Conservation (phyloP, 2,888 invertebrate species). For the Amorpha juglandis region DNA sequence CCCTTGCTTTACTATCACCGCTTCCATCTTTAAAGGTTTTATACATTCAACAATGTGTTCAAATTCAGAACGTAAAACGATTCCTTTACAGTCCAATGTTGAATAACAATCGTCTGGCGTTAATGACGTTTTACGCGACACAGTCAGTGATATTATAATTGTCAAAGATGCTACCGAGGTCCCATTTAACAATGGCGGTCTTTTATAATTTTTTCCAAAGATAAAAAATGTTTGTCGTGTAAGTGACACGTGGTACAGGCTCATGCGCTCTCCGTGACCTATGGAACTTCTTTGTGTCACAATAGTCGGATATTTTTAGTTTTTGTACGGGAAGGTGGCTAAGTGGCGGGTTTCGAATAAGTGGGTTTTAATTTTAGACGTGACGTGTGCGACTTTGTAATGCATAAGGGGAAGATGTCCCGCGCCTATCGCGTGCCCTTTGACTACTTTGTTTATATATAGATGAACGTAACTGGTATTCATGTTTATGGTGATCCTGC, state of each 20-base stretch:
- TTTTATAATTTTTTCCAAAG: slow-evolving; percentile 81
- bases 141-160: slow-evolving; percentile 78
- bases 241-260: slow-evolving; percentile 81
- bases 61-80: slow-evolving; percentile 56
- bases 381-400: slow-evolving; percentile 71
- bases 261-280: slow-evolving; percentile 79
- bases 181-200: slow-evolving; percentile 77
- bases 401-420: slow-evolving; percentile 78
- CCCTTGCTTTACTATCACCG: slow-evolving; percentile 77
- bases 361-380: slow-evolving; percentile 82
- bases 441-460: slow-evolving; percentile 61
- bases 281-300: slow-evolving; percentile 83
- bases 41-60: slow-evolving; percentile 44
- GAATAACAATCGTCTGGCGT: slow-evolving; percentile 43
- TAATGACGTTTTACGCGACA: slow-evolving; percentile 57
- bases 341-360: slow-evolving; percentile 82
- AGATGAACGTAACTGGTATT: slow-evolving; percentile 32
- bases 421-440: slow-evolving; percentile 77
- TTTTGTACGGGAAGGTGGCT: slow-evolving; percentile 82
- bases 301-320: slow-evolving; percentile 82
- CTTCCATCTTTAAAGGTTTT: slow-evolving; percentile 48
- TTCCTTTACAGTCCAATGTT: slow-evolving; percentile 62
- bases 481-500: slow-evolving; percentile 20
- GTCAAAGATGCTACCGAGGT: slow-evolving; percentile 84
- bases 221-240: slow-evolving; percentile 84